phyloP scores from a whole-genome alignment of 2,797 vertebrate species.

The Rhinella marina region DNA sequence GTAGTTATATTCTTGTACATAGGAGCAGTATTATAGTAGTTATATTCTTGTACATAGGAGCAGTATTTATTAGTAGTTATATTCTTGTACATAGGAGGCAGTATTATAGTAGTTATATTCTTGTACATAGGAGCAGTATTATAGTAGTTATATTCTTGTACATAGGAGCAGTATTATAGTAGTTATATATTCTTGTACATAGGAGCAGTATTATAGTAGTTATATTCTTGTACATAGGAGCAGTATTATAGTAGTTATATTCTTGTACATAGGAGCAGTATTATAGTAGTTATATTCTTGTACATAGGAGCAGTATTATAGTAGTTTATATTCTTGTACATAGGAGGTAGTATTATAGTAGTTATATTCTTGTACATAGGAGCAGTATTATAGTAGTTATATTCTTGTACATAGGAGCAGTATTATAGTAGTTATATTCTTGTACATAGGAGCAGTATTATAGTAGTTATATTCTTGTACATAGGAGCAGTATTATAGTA shows the following conservation, averaged over 20 bases:
- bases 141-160: too few species aligned
- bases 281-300: too few species aligned
- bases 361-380: neutral
- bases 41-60: neutral
- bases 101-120: neutral
- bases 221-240: neutral
- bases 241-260: neutral
- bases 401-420: neutral
- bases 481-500: neutral
- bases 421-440: constrained; percentile 2
- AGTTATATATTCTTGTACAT: too few species aligned
- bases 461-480: neutral
- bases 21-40: neutral
- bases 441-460: neutral
- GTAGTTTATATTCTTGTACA: too few species aligned
- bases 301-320: too few species aligned
- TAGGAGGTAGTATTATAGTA: neutral
- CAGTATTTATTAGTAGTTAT: neutral
- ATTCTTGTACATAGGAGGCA: neutral
- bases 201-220: too few species aligned
- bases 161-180: too few species aligned
- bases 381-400: neutral
- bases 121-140: too few species aligned
- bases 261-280: neutral
- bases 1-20: constrained; percentile 3